A percentile compares a stretch with the other conserved stretches of the same genome.
Conservation (phyloP, 2,113 vertebrate species). For the Grantiella picta region DNA sequence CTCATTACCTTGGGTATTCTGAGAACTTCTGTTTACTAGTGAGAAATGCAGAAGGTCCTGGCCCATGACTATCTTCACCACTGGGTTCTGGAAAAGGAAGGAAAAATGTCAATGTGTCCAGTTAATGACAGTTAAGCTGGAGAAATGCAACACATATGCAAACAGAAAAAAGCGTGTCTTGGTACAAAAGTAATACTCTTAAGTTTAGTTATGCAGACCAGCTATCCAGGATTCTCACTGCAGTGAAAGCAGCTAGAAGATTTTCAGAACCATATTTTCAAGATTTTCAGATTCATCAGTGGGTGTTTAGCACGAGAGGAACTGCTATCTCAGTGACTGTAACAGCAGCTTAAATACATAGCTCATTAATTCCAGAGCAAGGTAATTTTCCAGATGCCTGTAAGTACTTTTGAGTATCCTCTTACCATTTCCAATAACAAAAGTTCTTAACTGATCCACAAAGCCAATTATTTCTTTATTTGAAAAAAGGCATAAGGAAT, state of each 20-base stretch:
- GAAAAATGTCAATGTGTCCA: background rate
- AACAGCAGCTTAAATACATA: background rate
- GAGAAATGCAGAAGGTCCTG: constrained; percentile 29
- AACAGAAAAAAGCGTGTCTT: background rate
- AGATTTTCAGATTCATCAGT: background rate
- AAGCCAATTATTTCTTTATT: background rate
- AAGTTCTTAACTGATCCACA: background rate
- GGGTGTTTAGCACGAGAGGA: background rate
- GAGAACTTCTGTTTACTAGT: constrained; percentile 52
- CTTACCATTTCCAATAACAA: background rate
- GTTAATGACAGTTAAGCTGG: background rate
- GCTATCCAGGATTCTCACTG: background rate
- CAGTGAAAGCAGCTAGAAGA: background rate
- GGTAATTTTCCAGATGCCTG: background rate
- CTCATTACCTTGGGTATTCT: constrained; percentile 71
- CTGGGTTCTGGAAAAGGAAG: constrained; percentile 52
- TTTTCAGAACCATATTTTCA: background rate
- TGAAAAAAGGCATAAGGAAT: background rate
- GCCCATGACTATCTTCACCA: constrained; percentile 23
- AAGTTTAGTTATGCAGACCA: background rate
- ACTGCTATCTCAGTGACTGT: background rate
- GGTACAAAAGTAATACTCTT: background rate
- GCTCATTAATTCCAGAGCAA: background rate
- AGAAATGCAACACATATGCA: background rate
- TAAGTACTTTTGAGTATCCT: background rate